Evolutionary conservation across 2,797 vertebrate genomes (phyloP).

Genomic region (Sebastes paucispinis): DNA sequence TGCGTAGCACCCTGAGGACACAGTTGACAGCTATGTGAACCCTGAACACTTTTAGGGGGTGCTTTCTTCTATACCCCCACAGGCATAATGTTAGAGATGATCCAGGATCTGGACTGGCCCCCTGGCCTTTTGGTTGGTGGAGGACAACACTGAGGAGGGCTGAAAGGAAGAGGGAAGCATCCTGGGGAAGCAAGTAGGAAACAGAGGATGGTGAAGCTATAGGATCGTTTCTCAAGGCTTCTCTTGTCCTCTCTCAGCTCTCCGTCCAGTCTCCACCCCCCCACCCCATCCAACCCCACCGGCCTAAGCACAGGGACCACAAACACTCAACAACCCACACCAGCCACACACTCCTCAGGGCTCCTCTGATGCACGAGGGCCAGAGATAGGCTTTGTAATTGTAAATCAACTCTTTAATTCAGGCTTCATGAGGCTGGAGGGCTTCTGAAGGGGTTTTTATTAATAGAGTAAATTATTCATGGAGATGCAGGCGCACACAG

Average conservation of each 20-base stretch:
- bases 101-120: conserved; percentile 25
- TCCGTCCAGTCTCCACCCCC: background rate
- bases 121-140: conserved; percentile 6
- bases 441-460: conserved; percentile 76
- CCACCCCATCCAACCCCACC: background rate
- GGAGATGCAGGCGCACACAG: conserved; percentile 66
- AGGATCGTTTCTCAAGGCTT: conserved; percentile 36
- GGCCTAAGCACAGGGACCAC: conserved; percentile 32
- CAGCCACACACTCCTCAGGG: conserved; percentile 40
- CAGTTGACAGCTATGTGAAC: conserved; percentile 52
- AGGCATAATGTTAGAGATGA: conserved; percentile 39
- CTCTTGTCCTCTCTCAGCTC: conserved; percentile 34
- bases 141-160: background rate
- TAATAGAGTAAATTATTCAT: conserved; percentile 83
- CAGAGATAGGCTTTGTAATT: conserved; percentile 76
- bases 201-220: conserved; percentile 15
- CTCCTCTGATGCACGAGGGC: conserved; percentile 56
- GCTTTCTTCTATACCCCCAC: conserved; percentile 7
- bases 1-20: conserved; percentile 14
- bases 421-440: conserved; percentile 75
- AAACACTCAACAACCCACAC: conserved; percentile 34
- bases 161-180: background rate
- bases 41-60: conserved; percentile 5
- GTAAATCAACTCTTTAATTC: conserved; percentile 84
- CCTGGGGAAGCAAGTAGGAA: background rate